phyloP scores from a whole-genome alignment of 2,888 invertebrate species.

The Hipparchia sbordonii region DNA sequence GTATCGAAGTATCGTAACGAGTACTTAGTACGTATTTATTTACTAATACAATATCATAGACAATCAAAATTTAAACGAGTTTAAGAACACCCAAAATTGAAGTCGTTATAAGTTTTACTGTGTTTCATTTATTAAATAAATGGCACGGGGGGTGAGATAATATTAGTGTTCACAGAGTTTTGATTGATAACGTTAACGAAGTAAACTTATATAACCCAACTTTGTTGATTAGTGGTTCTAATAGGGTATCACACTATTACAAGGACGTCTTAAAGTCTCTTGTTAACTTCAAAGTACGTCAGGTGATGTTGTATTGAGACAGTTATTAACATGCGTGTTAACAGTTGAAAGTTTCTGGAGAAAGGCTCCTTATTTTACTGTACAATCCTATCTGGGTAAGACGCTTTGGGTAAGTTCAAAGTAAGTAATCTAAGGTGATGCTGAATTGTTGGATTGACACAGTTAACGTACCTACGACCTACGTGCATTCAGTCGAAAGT shows the following conservation, averaged over 20 bases:
- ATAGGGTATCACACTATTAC: neutral
- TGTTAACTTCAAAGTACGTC: too few relatives aligned
- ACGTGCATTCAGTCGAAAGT: too few relatives aligned
- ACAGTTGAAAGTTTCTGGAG: too few relatives aligned
- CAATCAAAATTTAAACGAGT: slow-evolving; percentile 1
- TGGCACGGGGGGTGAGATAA: neutral
- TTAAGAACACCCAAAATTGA: neutral
- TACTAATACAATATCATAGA: neutral
- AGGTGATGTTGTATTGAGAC: too few relatives aligned
- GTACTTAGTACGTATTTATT: neutral
- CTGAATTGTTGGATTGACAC: too few relatives aligned
- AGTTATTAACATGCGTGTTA: too few relatives aligned
- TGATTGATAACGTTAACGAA: slow-evolving; percentile 12
- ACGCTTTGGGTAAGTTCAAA: too few relatives aligned
- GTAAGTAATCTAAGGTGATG: too few relatives aligned
- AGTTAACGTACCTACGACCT: too few relatives aligned
- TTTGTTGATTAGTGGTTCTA: slow-evolving; percentile 2
- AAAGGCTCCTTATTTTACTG: too few relatives aligned
- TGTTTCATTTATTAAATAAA: slow-evolving; percentile 4
- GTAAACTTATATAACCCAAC: slow-evolving; percentile 3
- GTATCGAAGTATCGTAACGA: neutral
- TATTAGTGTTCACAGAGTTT: slow-evolving; percentile 13
- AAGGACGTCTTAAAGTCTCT: too few relatives aligned
- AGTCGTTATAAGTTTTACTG: slow-evolving; percentile 12
- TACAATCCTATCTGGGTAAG: too few relatives aligned